A percentile compares a stretch with the other conserved stretches of the same genome.
phyloP scores from a whole-genome alignment of 2,888 invertebrate genomes.

The Rutpela maculata region DNA sequence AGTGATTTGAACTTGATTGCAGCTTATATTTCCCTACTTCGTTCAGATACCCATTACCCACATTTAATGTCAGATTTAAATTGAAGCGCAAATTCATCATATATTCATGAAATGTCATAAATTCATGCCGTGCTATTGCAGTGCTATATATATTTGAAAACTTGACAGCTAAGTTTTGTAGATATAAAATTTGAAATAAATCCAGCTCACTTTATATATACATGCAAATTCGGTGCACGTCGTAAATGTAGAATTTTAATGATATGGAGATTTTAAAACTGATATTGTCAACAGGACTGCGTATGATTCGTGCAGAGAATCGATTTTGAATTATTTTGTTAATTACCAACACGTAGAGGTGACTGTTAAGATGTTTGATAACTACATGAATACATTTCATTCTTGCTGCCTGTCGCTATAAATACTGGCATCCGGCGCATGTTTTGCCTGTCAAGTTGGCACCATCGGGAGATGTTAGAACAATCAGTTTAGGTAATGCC shows the following conservation, averaged over 20 bases:
- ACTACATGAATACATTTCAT: no score
- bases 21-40: neutral
- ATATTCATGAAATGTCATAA: conserved; percentile 4
- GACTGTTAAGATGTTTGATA: no score
- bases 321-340: no score
- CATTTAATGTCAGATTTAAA: neutral
- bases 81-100: conserved; percentile 1
- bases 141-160: conserved; percentile 18
- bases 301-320: neutral
- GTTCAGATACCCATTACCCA: neutral
- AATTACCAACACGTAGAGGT: no score
- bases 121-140: conserved; percentile 7
- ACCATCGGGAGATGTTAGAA: no score
- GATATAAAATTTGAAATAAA: conserved; percentile 6
- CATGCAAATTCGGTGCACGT: neutral
- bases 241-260: neutral
- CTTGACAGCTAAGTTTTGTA: conserved; percentile 10
- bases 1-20: neutral
- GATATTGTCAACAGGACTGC: neutral
- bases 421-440: no score
- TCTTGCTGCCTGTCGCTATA: no score
- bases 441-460: no score
- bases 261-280: neutral
- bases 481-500: no score
- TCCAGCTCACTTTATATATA: conserved; percentile 12